Base-by-base conservation (phyloP, 2,113 vertebrate species). In the Halichoerus grypus region DNA sequence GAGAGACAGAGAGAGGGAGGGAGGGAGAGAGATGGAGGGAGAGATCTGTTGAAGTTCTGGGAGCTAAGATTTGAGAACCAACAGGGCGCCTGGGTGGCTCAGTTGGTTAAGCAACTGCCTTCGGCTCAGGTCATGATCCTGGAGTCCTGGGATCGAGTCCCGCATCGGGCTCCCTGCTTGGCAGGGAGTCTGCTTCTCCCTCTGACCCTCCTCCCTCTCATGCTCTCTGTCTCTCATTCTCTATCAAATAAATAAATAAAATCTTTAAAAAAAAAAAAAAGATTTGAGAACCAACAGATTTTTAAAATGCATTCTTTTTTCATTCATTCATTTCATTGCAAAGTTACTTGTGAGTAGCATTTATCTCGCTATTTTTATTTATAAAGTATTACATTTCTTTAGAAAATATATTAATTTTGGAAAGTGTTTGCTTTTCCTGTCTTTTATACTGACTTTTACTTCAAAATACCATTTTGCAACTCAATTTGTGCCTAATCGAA, bases 371-470 rank as follows among this genome's bases (percentile, higher is more conserved):
- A 39, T 92, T 93, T n/a, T 85, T 74, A 22, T 57, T n/a, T 65
- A 16, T 80, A 93, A 96, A 72, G 31, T 91, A 85, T 19, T 86
- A 82, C n/a, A 55, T 51, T 81, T 92, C 42, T 94, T 95, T 85
- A 53, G 49, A 92, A 95, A 94, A 85, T 1, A 49, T 39, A 53
- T 1, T 88, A 9, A 77, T 67, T 96, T 76, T 83, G 53, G 39
- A 42, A 91, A 93, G 28, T 67, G 55, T 84, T 81, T 4, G 46
- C 49, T 59, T 72, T 84, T 36, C 26, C 31, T 51, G 63, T 39
- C 7, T 87, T 95, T 88, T 87, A 15, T 57, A 49, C 46, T 71
- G 71, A 65, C 11, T 74, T 91, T 92, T 88, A 46, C 55, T 93
- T 88, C 85, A 87, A 61, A 80, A 84, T 94, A 80, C 5, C 57